Base-by-base conservation (phyloP, 2,113 vertebrate species). In the Neogobius melanostomus region DNA sequence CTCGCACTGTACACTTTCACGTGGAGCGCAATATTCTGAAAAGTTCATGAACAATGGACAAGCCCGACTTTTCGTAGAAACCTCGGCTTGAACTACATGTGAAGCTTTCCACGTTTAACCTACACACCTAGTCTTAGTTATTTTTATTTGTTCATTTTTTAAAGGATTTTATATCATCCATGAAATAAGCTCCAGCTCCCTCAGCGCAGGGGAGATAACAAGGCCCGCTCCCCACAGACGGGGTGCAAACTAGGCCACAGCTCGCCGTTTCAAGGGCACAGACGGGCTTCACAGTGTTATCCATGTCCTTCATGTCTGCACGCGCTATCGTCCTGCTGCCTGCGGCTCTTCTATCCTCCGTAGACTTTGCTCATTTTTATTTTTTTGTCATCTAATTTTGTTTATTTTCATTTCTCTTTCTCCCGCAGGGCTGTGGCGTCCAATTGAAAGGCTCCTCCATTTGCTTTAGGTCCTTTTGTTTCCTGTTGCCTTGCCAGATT, bases 221-320 rank as follows among this genome's bases (percentile, higher is more conserved):
- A 74, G 71, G 56, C 63, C 17, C n/a, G 15, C 74, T 54, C 82
- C 70, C 82, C 7, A 28, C 75, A 80, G 82, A 83, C 43, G 56
- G 75, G 69, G 53, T 56, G 74, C 59, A 79, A 83, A 80, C 47
- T 76, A 83, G 80, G 81, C 66, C 77, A 76, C 48, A 60, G 50
- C 72, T 42, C 50, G 1, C 21, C 11, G 65, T 76, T 62, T 87
- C 66, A 85, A 84, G 76, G 77, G 64, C 72, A 68, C 63, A 68
- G 50, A 51, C 46, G 36, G 43, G 8, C 64, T 77, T 49, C 17
- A 71, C 43, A 44, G 28, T 45, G 53, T 61, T 21, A 10, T 4
- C 42, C 9, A 51, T 64, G 52, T 69, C 50, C 45, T 15, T 61
- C 67, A 21, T 56, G 53, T 56, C 53, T 71, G 59, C 28, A 36